These are phyloP conservation scores for Smittia aterrima DNA, from an alignment of 2,888 invertebrate genomes.

Conservation along the genomic window DNA sequence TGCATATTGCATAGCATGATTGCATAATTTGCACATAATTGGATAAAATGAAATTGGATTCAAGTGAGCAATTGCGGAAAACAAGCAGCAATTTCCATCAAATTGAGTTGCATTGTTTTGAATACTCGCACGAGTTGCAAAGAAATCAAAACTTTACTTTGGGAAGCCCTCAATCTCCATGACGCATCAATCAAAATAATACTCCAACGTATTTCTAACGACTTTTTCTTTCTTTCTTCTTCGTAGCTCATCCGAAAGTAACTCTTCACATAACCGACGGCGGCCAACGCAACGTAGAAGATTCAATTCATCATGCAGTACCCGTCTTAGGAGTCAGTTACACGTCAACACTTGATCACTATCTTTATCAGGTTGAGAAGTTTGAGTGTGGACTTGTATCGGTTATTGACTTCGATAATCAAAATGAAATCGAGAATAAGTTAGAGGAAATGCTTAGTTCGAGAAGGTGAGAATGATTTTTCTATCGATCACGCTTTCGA, in stretches of 20 bases:
- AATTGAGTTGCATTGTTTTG: neutral
- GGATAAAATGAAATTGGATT: slow-evolving; percentile 12
- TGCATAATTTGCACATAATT: neutral
- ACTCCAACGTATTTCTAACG: neutral
- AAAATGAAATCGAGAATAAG: slow-evolving; percentile 44
- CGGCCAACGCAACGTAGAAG: slow-evolving; percentile 46
- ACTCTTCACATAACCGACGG: slow-evolving; percentile 46
- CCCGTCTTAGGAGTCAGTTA: slow-evolving; percentile 46
- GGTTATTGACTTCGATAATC: slow-evolving; percentile 45
- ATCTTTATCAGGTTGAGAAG: slow-evolving; percentile 45
- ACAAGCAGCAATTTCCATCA: neutral
- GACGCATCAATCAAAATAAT: too few relatives aligned
- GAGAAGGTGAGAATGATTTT: slow-evolving; percentile 44
- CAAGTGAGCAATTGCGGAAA: neutral
- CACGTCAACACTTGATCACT: slow-evolving; percentile 46
- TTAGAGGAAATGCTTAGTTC: slow-evolving; percentile 44
- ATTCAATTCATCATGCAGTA: slow-evolving; percentile 46
- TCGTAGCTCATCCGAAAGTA: slow-evolving; percentile 45
- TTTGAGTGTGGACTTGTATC: slow-evolving; percentile 45
- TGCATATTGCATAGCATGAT: neutral
- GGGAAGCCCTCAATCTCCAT: neutral
- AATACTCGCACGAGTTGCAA: neutral
- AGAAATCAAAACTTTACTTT: neutral
- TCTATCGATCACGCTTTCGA: neutral
- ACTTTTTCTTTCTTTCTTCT: slow-evolving; percentile 7